These are phyloP conservation scores for Lithobius niger DNA, from an alignment of 1,140 invertebrate species.

Conservation along the genomic window DNA sequence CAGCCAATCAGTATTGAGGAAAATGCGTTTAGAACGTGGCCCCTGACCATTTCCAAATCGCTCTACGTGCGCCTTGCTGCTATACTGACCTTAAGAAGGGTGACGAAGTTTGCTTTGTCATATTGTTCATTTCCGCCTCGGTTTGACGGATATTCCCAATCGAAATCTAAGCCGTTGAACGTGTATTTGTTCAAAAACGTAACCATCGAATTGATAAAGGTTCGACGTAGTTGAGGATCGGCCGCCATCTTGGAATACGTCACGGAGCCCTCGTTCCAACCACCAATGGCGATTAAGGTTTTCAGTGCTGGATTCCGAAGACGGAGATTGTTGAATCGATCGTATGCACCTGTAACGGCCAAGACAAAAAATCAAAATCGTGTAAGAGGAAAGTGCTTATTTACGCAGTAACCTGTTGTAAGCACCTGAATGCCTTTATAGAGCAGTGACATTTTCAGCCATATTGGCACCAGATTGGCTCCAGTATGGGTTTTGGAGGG, in stretches of 20 bases:
- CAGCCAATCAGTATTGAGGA: too few species aligned
- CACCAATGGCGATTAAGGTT: conserved; percentile 53
- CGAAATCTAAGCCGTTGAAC: conserved; percentile 37
- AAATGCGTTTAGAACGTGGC: too few species aligned
- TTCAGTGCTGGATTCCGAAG: conserved; percentile 45
- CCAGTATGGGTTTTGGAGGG: too few species aligned
- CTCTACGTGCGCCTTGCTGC: too few species aligned
- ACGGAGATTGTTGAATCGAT: conserved; percentile 39
- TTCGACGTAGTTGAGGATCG: conserved; percentile 13
- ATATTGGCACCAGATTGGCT: too few species aligned
- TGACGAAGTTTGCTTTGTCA: conserved; percentile 20
- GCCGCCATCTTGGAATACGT: conserved; percentile 41
- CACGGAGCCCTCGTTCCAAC: conserved; percentile 51
- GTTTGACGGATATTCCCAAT: conserved; percentile 35
- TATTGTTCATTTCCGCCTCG: conserved; percentile 15
- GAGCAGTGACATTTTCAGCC: too few species aligned
- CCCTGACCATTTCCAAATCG: too few species aligned
- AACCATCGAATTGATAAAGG: conserved; percentile 25
- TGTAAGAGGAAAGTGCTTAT: too few species aligned
- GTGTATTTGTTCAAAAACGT: conserved; percentile 20
- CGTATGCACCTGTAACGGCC: conserved; percentile 26
- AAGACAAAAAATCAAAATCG: too few species aligned
- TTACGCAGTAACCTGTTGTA: too few species aligned
- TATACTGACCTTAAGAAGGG: conserved; percentile 19
- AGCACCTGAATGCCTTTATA: too few species aligned